These are phyloP conservation scores for Anoncus sp. DNA, from an alignment of 2,888 invertebrate species.

Conservation along the genomic window DNA sequence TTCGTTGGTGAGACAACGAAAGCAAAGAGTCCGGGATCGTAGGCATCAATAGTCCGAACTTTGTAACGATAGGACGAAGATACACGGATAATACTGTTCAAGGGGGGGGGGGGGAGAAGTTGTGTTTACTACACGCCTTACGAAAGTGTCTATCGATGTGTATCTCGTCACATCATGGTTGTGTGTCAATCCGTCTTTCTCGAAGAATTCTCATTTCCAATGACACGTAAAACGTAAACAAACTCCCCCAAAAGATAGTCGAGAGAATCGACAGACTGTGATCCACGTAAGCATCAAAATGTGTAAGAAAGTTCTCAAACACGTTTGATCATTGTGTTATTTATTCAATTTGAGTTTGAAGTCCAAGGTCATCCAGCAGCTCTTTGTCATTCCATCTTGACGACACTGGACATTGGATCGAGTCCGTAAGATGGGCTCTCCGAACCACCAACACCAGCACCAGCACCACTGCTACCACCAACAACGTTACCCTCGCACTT, in stretches of 20 bases:
- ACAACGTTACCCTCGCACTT: conserved; percentile 48
- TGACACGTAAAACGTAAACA: background rate
- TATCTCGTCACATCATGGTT: no score
- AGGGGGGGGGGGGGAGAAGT: conserved; percentile 38
- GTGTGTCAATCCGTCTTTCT: no score
- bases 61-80: conserved; percentile 62
- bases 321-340: no score
- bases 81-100: conserved; percentile 69
- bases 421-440: conserved; percentile 63
- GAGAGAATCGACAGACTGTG: no score
- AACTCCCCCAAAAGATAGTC: no score
- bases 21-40: background rate
- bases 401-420: conserved; percentile 66
- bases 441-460: conserved; percentile 57
- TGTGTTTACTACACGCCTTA: background rate
- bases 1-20: conserved; percentile 7
- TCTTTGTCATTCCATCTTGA: conserved; percentile 80
- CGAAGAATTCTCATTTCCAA: no score
- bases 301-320: no score
- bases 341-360: no score
- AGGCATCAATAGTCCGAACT: conserved; percentile 46
- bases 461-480: background rate
- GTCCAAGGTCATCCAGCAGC: conserved; percentile 69
- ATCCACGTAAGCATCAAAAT: no score
- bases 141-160: no score